A percentile compares a stretch with the other conserved stretches of the same genome.
phyloP scores from a whole-genome alignment of 1,140 invertebrate genomes.

The Melipona quadrifasciata region DNA sequence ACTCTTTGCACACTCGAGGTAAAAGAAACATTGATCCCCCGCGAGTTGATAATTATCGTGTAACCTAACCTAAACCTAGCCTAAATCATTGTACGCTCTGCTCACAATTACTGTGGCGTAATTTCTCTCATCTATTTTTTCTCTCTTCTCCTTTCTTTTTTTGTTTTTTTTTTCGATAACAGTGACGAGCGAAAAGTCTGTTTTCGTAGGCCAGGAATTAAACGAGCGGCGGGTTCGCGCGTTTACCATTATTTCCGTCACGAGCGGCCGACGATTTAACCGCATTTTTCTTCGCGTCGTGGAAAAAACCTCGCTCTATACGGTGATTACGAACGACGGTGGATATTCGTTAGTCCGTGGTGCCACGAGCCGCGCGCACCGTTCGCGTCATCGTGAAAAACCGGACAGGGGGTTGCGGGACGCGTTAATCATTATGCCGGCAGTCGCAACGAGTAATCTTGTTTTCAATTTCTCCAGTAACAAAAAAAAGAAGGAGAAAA shows the following conservation, averaged over 20 bases:
- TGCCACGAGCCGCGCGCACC: slow-evolving; percentile 19
- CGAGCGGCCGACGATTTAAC: slow-evolving; percentile 30
- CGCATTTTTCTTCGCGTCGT: slow-evolving; percentile 32
- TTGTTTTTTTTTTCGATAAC: background rate
- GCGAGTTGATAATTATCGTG: background rate
- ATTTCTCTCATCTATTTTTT: background rate
- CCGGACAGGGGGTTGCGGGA: background rate
- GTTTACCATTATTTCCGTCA: slow-evolving; percentile 36
- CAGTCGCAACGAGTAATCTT: slow-evolving; percentile 28
- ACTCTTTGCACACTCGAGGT: too few species aligned
- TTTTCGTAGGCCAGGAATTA: slow-evolving; percentile 34
- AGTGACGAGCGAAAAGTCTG: slow-evolving; percentile 3
- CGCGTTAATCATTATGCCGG: slow-evolving; percentile 57
- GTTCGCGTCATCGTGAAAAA: background rate
- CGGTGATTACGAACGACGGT: slow-evolving; percentile 47
- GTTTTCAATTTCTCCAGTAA: slow-evolving; percentile 7
- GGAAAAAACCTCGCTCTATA: slow-evolving; percentile 45
- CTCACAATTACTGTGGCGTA: background rate
- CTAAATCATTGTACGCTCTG: background rate
- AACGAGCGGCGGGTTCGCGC: slow-evolving; percentile 13
- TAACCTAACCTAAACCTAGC: too few species aligned
- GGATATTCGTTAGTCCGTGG: slow-evolving; percentile 54
- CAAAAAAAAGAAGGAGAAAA: background rate
- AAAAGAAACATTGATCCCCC: too few species aligned
- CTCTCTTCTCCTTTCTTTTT: too few species aligned